phyloP scores from a whole-genome alignment of 2,113 vertebrate species.

The Alligator mississippiensis region DNA sequence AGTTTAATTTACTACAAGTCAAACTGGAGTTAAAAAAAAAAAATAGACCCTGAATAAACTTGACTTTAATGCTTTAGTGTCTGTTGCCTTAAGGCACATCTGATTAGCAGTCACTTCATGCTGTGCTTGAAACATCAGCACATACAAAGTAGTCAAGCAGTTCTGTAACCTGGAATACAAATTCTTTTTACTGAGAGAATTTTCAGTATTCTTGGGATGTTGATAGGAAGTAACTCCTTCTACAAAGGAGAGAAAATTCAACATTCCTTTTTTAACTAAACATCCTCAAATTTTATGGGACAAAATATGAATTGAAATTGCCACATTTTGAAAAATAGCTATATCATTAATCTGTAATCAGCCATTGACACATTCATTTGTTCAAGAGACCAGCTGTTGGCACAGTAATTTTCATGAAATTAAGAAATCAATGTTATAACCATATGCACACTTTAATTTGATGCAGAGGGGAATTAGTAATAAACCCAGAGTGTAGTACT shows the following conservation, averaged over 20 bases:
- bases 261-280: constrained; percentile 4
- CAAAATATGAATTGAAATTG: constrained; percentile 37
- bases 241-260: background rate
- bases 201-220: background rate
- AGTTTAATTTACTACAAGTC: constrained; percentile 11
- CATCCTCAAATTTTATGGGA: background rate
- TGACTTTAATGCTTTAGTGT: constrained; percentile 38
- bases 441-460: constrained; percentile 70
- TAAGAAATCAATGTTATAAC: constrained; percentile 75
- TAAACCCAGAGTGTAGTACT: constrained; percentile 53
- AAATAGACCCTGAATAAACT: constrained; percentile 13
- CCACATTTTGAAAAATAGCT: constrained; percentile 51
- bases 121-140: constrained; percentile 42
- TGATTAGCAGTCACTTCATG: constrained; percentile 47
- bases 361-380: constrained; percentile 62
- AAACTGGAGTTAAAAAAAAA: constrained; percentile 31
- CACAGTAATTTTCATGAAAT: constrained; percentile 73
- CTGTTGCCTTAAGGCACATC: constrained; percentile 37
- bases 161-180: constrained; percentile 25
- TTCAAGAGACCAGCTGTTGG: constrained; percentile 71
- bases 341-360: constrained; percentile 66
- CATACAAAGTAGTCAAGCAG: constrained; percentile 5
- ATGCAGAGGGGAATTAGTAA: constrained; percentile 60
- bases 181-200: background rate
- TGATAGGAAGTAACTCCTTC: background rate